Evolutionary conservation across 2,113 vertebrate species (phyloP).

Genomic region (Podarcis raffonei): DNA sequence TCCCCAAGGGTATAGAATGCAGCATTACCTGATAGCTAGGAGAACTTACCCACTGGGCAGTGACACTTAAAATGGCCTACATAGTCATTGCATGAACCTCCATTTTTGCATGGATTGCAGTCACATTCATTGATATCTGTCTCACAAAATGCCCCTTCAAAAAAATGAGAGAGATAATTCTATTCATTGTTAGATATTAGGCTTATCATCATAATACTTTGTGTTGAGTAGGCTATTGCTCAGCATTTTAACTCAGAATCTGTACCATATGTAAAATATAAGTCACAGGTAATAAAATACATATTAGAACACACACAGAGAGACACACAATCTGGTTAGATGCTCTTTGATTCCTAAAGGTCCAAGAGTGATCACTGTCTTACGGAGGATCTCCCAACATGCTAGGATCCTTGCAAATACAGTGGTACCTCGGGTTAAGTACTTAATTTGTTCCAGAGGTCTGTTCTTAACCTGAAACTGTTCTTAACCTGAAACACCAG

Average conservation of each 20-base stretch:
- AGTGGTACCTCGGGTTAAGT: too few relatives aligned
- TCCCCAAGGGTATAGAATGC: too few relatives aligned
- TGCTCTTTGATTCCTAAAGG: background rate
- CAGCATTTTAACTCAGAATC: background rate
- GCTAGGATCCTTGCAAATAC: background rate
- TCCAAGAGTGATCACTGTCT: background rate
- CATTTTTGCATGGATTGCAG: constrained; percentile 78
- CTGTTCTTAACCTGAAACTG: too few relatives aligned
- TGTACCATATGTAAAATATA: background rate
- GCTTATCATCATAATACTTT: accelerated
- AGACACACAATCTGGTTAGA: background rate
- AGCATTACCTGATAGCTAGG: background rate
- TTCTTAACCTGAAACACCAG: too few relatives aligned
- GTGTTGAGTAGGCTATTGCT: background rate
- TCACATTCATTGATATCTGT: constrained; percentile 74
- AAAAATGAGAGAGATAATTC: background rate
- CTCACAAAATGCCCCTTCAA: constrained; percentile 77
- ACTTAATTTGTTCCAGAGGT: too few relatives aligned
- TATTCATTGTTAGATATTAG: constrained; percentile 1
- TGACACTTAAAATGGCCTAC: constrained; percentile 74
- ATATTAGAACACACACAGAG: background rate
- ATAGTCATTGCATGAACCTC: constrained; percentile 75
- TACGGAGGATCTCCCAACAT: background rate
- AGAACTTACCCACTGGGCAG: constrained; percentile 79
- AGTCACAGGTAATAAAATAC: background rate